Evolutionary conservation across 1,140 invertebrate genomes (phyloP).

Genomic region (Spodoptera frugiperda): DNA sequence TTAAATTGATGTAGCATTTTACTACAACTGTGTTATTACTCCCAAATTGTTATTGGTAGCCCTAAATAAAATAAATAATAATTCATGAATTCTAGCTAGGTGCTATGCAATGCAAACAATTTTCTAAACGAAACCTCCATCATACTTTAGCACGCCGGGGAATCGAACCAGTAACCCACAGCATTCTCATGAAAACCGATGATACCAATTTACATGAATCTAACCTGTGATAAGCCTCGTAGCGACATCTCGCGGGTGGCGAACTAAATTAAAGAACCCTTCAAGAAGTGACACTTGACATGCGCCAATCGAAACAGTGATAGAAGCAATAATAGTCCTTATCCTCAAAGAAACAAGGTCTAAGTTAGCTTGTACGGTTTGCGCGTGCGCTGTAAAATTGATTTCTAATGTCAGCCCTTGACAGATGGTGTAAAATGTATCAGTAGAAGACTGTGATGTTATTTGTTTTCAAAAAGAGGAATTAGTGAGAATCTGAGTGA

Average conservation of each 20-base stretch:
- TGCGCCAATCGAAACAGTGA: background rate
- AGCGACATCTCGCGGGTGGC: constrained; percentile 47
- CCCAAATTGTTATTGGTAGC: too few species aligned
- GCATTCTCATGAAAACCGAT: too few species aligned
- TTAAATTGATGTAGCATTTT: too few species aligned
- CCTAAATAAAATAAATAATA: too few species aligned
- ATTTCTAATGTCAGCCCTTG: constrained; percentile 69
- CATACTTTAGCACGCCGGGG: too few species aligned
- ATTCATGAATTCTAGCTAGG: too few species aligned
- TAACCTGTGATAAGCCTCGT: background rate
- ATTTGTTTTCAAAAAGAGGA: constrained; percentile 35
- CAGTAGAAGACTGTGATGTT: constrained; percentile 27
- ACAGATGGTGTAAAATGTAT: constrained; percentile 56
- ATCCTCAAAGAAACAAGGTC: constrained; percentile 34
- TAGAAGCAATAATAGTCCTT: constrained; percentile 32
- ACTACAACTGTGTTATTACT: too few species aligned
- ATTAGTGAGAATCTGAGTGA: constrained; percentile 54
- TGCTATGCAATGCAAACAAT: too few species aligned
- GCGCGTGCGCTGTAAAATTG: constrained; percentile 75
- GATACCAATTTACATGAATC: background rate
- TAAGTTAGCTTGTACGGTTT: constrained; percentile 45
- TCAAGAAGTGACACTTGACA: constrained; percentile 13
- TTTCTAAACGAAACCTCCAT: too few species aligned
- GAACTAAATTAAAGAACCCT: background rate
- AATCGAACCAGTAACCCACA: too few species aligned